Percentiles rank a stretch among this genome's conserved stretches.
Conservation (phyloP, 2,888 invertebrate species). For the Epirrita christyi region DNA sequence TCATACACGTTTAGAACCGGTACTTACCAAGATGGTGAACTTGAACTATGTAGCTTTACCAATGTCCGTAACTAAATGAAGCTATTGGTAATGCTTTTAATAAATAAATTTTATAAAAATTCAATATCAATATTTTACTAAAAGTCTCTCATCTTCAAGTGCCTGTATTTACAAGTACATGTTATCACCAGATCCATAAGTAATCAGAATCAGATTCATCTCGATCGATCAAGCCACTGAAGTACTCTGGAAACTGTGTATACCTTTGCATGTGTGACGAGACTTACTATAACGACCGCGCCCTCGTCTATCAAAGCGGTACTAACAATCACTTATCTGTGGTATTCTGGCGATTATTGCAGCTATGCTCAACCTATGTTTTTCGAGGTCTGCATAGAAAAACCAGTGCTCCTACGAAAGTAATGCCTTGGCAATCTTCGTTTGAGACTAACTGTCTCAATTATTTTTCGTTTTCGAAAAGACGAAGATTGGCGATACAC, state of each 20-base stretch:
- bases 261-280: conserved; percentile 42
- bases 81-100: too few relatives aligned
- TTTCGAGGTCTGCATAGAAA: background rate
- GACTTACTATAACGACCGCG: conserved; percentile 59
- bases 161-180: too few relatives aligned
- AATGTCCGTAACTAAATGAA: conserved; percentile 16
- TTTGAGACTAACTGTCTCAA: too few relatives aligned
- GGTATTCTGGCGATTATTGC: conserved; percentile 11
- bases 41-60: conserved; percentile 7
- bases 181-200: background rate
- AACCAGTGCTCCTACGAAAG: too few relatives aligned
- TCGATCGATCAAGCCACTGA: conserved; percentile 43
- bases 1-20: conserved; percentile 14
- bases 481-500: too few relatives aligned
- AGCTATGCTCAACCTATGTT: conserved; percentile 10
- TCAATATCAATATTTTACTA: too few relatives aligned
- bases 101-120: too few relatives aligned
- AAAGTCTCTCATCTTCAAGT: conserved; percentile 2
- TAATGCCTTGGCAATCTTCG: too few relatives aligned
- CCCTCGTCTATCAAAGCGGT: conserved; percentile 77
- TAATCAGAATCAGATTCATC: conserved; percentile 41
- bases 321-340: conserved; percentile 49
- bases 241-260: conserved; percentile 43
- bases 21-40: conserved; percentile 9
- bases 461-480: too few relatives aligned